Conservation (phyloP, 2,113 vertebrate species). For the Nannobrachium achirus region DNA sequence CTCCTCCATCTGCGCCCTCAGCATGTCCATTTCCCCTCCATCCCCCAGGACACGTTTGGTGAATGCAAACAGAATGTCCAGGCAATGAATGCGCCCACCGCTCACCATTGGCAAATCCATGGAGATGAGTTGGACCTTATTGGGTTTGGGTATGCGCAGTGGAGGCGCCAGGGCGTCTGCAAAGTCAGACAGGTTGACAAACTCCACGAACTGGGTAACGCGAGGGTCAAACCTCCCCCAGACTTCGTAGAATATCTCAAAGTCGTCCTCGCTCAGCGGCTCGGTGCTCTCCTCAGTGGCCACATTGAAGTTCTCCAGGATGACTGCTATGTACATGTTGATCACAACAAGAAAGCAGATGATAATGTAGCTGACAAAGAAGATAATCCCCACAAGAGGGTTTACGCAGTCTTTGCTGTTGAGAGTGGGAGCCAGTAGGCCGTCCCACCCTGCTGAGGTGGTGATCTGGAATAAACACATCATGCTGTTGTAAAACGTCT, state of each 20-base stretch:
- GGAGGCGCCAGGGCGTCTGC: conserved; percentile 88
- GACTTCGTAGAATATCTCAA: conserved; percentile 95
- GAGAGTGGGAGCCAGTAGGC: conserved; percentile 86
- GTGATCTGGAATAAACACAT: conserved; percentile 97
- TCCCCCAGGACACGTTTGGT: conserved; percentile 96
- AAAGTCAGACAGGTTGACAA: conserved; percentile 86
- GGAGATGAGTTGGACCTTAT: conserved; percentile 87
- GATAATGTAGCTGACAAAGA: conserved; percentile 96
- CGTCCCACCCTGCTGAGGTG: conserved; percentile 91
- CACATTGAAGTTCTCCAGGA: conserved; percentile 94
- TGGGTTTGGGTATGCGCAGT: conserved; percentile 89
- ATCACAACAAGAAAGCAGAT: conserved; percentile 95
- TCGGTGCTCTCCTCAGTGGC: conserved; percentile 95
- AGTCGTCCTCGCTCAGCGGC: conserved; percentile 93
- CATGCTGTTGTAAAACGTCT: conserved; percentile 95
- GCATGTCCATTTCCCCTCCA: conserved; percentile 89
- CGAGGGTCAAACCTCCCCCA: conserved; percentile 93
- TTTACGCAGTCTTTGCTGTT: conserved; percentile 88
- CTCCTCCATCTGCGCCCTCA: conserved; percentile 96
- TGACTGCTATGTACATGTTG: conserved; percentile 99
- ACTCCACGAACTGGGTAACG: conserved; percentile 92
- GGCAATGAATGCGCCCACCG: conserved; percentile 95
- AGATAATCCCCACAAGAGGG: conserved; percentile 87
- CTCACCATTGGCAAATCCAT: conserved; percentile 97
- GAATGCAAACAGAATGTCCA: conserved; percentile 98